A percentile compares a stretch with the other conserved stretches of the same genome.
Conservation (phyloP, 2,113 vertebrate species). For the Seriola quinqueradiata region DNA sequence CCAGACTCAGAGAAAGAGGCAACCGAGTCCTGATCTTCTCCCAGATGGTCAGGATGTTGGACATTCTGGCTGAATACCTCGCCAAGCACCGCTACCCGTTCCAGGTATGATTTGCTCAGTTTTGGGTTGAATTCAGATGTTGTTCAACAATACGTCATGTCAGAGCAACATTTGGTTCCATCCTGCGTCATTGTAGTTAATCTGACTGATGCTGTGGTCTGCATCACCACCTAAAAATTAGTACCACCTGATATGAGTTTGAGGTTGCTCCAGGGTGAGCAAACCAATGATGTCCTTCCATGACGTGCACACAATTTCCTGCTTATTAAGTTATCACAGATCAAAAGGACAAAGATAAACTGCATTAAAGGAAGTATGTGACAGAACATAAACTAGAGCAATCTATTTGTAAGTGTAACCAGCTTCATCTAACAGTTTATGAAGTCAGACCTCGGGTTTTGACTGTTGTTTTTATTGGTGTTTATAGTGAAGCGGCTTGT, state of each 20-base stretch:
- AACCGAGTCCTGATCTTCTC: slow-evolving; percentile 99
- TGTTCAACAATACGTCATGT: neutral
- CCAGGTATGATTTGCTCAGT: slow-evolving; percentile 85
- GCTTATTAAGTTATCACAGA: neutral
- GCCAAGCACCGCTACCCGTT: slow-evolving; percentile 95
- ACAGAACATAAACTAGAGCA: neutral
- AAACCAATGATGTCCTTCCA: neutral
- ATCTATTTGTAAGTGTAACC: neutral
- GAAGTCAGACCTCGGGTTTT: neutral
- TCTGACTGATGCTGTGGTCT: neutral
- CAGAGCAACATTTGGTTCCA: neutral
- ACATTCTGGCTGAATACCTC: slow-evolving; percentile 97
- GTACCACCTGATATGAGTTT: neutral
- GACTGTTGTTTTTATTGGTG: slow-evolving; percentile 17
- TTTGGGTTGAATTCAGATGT: neutral
- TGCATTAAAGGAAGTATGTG: neutral
- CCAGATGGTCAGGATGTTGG: slow-evolving; percentile 99
- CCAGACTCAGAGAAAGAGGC: slow-evolving; percentile 92
- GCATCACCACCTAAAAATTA: neutral
- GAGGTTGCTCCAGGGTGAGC: neutral
- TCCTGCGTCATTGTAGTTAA: neutral
- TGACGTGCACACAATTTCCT: neutral
- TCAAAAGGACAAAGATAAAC: neutral
- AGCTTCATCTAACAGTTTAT: neutral
- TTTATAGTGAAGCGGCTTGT: slow-evolving; percentile 36